These are phyloP conservation scores for Okapia johnstoni DNA, from an alignment of 2,113 vertebrate species.

Conservation along the genomic window DNA sequence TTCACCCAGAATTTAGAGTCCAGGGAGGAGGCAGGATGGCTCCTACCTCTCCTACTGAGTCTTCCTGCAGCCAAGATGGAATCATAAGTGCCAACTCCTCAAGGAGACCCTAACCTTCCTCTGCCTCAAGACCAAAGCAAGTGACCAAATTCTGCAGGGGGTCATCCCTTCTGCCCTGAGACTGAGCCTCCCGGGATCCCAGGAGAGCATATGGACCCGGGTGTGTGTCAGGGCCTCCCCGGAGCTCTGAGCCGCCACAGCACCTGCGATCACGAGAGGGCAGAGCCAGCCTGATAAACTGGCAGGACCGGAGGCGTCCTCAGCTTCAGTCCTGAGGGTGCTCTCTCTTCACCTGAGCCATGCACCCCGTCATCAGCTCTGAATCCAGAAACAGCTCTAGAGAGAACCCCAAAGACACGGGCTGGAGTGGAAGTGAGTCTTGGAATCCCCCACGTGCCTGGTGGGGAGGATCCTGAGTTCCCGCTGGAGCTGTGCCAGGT, in stretches of 20 bases:
- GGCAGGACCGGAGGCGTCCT: fast-evolving
- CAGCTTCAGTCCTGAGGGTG: neutral
- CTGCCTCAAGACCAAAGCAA: neutral
- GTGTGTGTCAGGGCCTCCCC: neutral
- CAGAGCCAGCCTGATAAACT: neutral
- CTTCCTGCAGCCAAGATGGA: neutral
- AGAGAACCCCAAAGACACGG: neutral
- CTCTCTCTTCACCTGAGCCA: neutral
- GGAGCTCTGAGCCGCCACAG: neutral
- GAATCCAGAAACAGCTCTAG: neutral
- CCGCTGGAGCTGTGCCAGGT: neutral
- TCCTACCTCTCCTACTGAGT: neutral
- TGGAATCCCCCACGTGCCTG: fast-evolving
- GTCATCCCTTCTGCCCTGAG: neutral
- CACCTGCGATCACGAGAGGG: neutral
- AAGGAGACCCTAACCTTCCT: neutral
- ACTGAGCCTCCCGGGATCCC: neutral
- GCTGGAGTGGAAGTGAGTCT: neutral
- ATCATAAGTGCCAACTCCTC: neutral
- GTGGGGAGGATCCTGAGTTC: neutral
- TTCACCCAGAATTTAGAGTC: neutral
- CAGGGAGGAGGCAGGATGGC: neutral
- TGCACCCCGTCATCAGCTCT: neutral
- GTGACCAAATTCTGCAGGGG: neutral
- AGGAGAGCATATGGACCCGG: neutral